Evolutionary conservation across 2,113 vertebrate species (phyloP).

Genomic region (Ammodytes marinus): DNA sequence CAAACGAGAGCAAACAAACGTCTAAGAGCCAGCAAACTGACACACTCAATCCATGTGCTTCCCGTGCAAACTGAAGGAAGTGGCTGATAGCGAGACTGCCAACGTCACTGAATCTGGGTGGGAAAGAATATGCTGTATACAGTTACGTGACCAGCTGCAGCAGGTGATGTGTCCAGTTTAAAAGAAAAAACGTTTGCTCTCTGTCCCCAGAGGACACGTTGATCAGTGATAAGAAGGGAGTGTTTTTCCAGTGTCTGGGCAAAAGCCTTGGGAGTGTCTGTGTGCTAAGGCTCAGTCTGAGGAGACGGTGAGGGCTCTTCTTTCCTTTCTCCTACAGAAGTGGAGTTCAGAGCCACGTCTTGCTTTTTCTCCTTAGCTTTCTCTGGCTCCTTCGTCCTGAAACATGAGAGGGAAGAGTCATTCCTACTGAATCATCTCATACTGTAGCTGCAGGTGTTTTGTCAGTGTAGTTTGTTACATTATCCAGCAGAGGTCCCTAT

Average conservation of each 20-base stretch:
- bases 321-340: slow-evolving; percentile 65
- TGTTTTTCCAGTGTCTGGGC: not conserved
- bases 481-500: slow-evolving; percentile 64
- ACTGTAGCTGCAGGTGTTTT: not conserved
- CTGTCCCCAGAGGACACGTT: not conserved
- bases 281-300: slow-evolving; percentile 66
- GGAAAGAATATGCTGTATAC: not conserved
- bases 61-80: slow-evolving; percentile 33
- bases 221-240: slow-evolving; percentile 10
- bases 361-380: slow-evolving; percentile 75
- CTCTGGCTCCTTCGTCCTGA: slow-evolving; percentile 76
- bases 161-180: slow-evolving; percentile 24
- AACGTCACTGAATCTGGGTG: slow-evolving; percentile 13
- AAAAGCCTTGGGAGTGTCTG: not conserved
- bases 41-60: slow-evolving; percentile 26
- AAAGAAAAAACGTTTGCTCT: not conserved
- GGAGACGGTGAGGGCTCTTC: slow-evolving; percentile 57
- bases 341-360: slow-evolving; percentile 74
- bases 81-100: not conserved
- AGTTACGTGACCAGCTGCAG: not conserved
- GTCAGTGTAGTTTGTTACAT: slow-evolving; percentile 41
- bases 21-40: slow-evolving; percentile 42
- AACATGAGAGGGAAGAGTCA: slow-evolving; percentile 25
- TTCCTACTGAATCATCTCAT: not conserved
- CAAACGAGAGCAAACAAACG: slow-evolving; percentile 7